phyloP scores from a whole-genome alignment of 2,888 invertebrate species.

The Noctuana brunneofusca region DNA sequence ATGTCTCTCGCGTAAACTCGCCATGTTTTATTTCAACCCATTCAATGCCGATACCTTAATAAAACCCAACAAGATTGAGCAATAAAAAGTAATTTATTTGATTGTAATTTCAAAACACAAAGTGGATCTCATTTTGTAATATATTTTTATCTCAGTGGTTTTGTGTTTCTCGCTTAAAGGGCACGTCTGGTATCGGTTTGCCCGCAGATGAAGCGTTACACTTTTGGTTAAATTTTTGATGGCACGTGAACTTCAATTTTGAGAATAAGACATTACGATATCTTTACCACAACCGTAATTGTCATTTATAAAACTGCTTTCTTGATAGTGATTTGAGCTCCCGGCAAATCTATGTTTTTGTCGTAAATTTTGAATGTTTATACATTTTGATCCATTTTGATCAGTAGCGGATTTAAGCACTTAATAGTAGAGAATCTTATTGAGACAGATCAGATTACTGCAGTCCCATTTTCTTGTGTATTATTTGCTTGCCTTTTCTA shows the following conservation, averaged over 20 bases:
- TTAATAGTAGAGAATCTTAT: no score
- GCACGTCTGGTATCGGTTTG: slow-evolving; percentile 66
- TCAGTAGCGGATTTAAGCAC: no score
- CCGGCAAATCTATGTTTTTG: background rate
- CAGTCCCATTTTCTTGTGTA: background rate
- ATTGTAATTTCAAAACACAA: slow-evolving; percentile 83
- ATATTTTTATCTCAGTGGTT: slow-evolving; percentile 81
- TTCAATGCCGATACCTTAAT: slow-evolving; percentile 81
- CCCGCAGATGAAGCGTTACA: slow-evolving; percentile 63
- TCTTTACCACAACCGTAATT: slow-evolving; percentile 26
- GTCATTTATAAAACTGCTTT: slow-evolving; percentile 16
- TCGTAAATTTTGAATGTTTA: no score
- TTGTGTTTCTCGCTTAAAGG: slow-evolving; percentile 66
- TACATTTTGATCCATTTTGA: no score
- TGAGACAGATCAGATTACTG: background rate
- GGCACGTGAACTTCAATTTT: slow-evolving; percentile 54
- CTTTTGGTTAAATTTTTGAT: slow-evolving; percentile 65
- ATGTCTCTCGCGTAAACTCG: slow-evolving; percentile 79
- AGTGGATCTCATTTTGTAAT: slow-evolving; percentile 81
- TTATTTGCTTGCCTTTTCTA: background rate
- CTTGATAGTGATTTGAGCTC: slow-evolving; percentile 3
- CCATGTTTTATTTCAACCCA: slow-evolving; percentile 78
- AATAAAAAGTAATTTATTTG: slow-evolving; percentile 83
- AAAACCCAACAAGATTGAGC: slow-evolving; percentile 83
- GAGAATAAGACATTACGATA: slow-evolving; percentile 65